A percentile compares a stretch with the other conserved stretches of the same genome.
These are phyloP conservation scores for Myripristis murdjan DNA, from an alignment of 2,797 vertebrate genomes.

Conservation along the genomic window DNA sequence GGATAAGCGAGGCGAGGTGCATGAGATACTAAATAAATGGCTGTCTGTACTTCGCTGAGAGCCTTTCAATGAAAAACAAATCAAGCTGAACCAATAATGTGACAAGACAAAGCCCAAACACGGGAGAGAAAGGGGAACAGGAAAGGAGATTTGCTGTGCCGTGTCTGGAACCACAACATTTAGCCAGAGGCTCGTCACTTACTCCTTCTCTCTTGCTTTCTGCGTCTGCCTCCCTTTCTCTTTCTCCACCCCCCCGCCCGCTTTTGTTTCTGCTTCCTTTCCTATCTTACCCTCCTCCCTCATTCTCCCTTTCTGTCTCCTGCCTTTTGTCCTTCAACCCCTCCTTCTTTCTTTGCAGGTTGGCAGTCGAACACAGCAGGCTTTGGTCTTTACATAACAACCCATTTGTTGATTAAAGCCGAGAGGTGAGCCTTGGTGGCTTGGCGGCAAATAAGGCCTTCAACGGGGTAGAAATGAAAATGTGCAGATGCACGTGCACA, in stretches of 20 bases:
- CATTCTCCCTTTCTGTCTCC: background rate
- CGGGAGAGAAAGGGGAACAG: slow-evolving; percentile 43
- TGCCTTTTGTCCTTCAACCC: slow-evolving; percentile 42
- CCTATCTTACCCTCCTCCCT: background rate
- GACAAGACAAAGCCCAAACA: slow-evolving; percentile 65
- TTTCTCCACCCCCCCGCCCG: no score
- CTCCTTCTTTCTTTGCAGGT: slow-evolving; percentile 50
- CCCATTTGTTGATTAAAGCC: slow-evolving; percentile 60
- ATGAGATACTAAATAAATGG: slow-evolving; percentile 63
- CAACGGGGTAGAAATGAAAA: slow-evolving; percentile 19
- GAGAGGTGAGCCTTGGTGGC: slow-evolving; percentile 19
- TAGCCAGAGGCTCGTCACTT: slow-evolving; percentile 64
- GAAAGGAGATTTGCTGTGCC: slow-evolving; percentile 69
- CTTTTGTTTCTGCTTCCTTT: slow-evolving; percentile 16
- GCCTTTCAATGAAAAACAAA: slow-evolving; percentile 65
- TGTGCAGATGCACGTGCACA: slow-evolving; percentile 45
- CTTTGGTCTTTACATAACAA: slow-evolving; percentile 68
- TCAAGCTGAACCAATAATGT: slow-evolving; percentile 72
- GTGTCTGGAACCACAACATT: slow-evolving; percentile 72
- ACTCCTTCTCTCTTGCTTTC: slow-evolving; percentile 45
- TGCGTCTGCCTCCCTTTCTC: slow-evolving; percentile 41
- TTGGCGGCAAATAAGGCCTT: slow-evolving; percentile 46
- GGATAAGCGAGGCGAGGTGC: slow-evolving; percentile 27
- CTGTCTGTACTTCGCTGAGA: slow-evolving; percentile 56
- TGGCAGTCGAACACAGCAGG: slow-evolving; percentile 68